phyloP scores from a whole-genome alignment of 2,797 vertebrate genomes.

The Manis javanica region DNA sequence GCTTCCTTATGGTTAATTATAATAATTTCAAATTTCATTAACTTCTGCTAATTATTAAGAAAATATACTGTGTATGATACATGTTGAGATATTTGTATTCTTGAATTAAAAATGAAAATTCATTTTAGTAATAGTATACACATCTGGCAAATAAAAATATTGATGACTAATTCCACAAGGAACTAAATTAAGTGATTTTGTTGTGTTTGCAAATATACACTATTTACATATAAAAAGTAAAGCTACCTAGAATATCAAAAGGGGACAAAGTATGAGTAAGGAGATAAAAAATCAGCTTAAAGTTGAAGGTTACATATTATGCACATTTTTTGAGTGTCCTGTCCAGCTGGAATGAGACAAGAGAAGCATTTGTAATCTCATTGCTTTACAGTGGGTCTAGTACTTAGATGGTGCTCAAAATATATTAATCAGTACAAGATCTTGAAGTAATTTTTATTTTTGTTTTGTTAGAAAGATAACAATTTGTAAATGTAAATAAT shows the following conservation, averaged over 20 bases:
- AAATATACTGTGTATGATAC: background rate
- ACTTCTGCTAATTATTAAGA: constrained; percentile 30
- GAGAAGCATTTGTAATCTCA: background rate
- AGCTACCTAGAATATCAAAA: background rate
- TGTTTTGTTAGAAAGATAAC: background rate
- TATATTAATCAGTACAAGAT: background rate
- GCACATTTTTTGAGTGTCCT: background rate
- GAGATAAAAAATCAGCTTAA: background rate
- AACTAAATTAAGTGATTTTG: background rate
- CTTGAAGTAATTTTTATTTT: background rate
- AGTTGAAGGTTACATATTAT: background rate
- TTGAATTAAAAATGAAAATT: constrained; percentile 44
- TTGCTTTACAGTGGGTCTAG: background rate
- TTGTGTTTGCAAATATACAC: background rate
- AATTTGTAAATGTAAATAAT: background rate
- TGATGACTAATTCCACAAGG: background rate
- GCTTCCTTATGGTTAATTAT: background rate
- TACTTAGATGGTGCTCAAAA: background rate
- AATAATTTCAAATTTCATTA: constrained; percentile 49
- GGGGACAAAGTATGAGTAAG: background rate
- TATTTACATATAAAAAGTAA: background rate
- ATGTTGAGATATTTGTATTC: background rate
- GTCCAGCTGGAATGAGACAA: background rate
- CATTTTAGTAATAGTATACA: constrained; percentile 5
- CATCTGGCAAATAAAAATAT: background rate